A percentile compares a stretch with the other conserved stretches of the same genome.
phyloP scores from a whole-genome alignment of 2,797 vertebrate species.

The Eremophila alpestris region DNA sequence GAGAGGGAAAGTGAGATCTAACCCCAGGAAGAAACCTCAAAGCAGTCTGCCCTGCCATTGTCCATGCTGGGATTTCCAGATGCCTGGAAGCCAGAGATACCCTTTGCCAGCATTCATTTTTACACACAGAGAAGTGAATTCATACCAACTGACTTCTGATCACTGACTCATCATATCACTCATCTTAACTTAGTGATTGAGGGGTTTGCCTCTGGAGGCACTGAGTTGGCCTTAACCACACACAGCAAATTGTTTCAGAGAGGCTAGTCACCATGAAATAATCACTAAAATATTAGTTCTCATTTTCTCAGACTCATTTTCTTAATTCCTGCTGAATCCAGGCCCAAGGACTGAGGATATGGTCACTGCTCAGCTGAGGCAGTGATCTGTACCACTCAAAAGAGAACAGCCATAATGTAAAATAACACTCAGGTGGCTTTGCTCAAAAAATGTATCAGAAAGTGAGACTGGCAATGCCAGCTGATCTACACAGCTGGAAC shows the following conservation, averaged over 20 bases:
- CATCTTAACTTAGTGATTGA: neutral
- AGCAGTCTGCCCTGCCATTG: neutral
- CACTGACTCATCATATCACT: neutral
- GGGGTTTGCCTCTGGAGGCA: neutral
- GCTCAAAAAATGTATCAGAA: neutral
- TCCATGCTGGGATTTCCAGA: neutral
- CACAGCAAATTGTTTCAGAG: neutral
- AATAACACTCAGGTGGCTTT: neutral
- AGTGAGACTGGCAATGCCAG: neutral
- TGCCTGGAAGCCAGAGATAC: neutral
- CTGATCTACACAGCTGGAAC: neutral
- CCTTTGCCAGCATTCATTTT: neutral
- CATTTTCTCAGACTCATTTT: neutral
- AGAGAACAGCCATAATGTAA: neutral
- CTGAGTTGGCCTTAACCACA: neutral
- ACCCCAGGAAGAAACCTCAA: neutral
- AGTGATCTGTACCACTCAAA: neutral
- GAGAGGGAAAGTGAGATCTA: neutral
- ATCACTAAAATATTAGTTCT: neutral
- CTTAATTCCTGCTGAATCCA: neutral
- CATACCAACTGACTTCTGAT: neutral
- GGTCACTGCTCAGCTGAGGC: neutral
- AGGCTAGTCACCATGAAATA: neutral
- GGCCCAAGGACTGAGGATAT: neutral
- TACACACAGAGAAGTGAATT: neutral